Evolutionary conservation across 2,797 vertebrate species (phyloP), one percentile per base, ranked within the genome.

Genomic region (Tolypeutes matacus): DNA sequence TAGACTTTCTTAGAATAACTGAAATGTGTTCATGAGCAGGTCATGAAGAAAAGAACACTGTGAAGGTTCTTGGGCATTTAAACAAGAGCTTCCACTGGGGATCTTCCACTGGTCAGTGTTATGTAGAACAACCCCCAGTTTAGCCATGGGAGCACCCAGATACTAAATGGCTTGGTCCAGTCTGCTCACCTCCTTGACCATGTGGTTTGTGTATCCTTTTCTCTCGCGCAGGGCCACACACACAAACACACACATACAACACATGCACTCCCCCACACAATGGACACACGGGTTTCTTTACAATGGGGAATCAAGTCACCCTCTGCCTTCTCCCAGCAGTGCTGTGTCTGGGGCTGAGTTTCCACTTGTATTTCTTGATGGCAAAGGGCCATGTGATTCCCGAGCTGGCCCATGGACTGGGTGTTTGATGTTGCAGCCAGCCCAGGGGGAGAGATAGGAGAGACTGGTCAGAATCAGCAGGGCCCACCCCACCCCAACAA

Each of bases 21-120:
- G 39, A 89, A 67, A 56, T 56, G 64, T 56, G 3, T 56, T 96
- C 91, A 84, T 85, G 84, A 78, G 69, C 62, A 91, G 60, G 73
- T 93, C 77, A 14, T 67, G 36, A 72, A 62, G 90, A 69, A 88
- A 77, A 72, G 53, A 49, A 69, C 58, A 84, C 72, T 34, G 64
- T 2, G 4, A 69, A 90, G 87, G 51, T n/a, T 73, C 49, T 73
- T 25, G 7, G 72, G 62, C 88, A 65, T 89, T 89, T 81, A 84
- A 76, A 89, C n/a, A 53, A 23, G n/a, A 15, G 29, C 34, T 77
- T 82, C 46, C 39, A 17, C n/a, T 5, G 87, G 77, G 60, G 62
- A 36, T 42, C 78, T 69, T 56, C 21, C 0, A 17, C 51, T 36
- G 65, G 60, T 81, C 49, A 86, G 49, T 21, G 36, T 60, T 65